Evolutionary conservation across 2,113 vertebrate species (phyloP), one percentile per base, ranked within the genome.

Genomic region (Rhinolophus ferrumequinum): DNA sequence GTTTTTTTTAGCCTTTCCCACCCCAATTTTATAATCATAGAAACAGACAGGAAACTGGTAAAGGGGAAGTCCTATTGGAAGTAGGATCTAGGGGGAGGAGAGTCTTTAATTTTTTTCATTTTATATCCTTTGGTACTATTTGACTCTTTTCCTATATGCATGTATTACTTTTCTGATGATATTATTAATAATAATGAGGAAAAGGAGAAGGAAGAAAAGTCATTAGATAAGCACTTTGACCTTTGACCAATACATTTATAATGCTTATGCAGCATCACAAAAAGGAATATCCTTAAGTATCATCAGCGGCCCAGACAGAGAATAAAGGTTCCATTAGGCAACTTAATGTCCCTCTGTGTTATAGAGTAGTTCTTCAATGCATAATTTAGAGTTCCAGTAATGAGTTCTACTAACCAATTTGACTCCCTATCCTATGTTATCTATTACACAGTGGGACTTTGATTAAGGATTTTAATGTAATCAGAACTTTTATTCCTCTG

Each of bases 361-460:
- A 83, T 95, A 92, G 87, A 98, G 97, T 72, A 97, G 96, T 28
- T 94, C 95, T 89, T 92, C 70, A 47, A 96, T 98, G 94, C 92
- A 98, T 97, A 98, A 98, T 97, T 97, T 96, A 97, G 79, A 60
- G 4, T 60, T n/a, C 38, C 26, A 60, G n/a, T 97, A 98, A 98
- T 97, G 95, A 97, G 58, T 97, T 97, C 90, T 73, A 44, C 93
- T 88, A 95, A 97, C 90, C 33, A 30, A 81, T 79, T 73, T 97
- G 83, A 77, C 87, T 93, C 76, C 41, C 69, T 73, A 73, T 92
- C 83, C 83, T 90, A 82, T 72, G 67, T 77, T 91, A 96, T 93
- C 90, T 69, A 62, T 41, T 84, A 66, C n/a, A 85, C 12, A 93
- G 54, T 77, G 58, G 70, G 79, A 47, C n/a, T 90, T 81, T 83